Evolutionary conservation across 2,888 invertebrate species (phyloP), one percentile per base, ranked within the genome.

Genomic region (Apodemia duryi): DNA sequence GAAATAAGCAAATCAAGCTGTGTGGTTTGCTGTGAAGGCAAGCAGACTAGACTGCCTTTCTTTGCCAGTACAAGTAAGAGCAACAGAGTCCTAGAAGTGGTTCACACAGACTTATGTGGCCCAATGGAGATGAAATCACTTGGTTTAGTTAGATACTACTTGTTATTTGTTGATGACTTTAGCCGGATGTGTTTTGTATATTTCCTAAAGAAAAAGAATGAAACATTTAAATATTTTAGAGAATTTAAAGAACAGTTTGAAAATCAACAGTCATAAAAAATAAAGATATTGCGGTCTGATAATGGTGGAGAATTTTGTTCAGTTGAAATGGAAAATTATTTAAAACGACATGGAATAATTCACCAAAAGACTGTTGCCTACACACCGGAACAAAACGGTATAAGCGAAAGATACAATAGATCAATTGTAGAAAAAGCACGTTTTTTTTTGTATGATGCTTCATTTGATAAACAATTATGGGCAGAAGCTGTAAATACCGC

Each of bases 1-100:
- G 13, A 63, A 28, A 63, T 63, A 54, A 54, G 28, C 43, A 54
- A 54, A 63, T 29, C 29, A 13, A 63, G 43, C 43, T 63, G 63
- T 41, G 41, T 28, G 29, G 41, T 63, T 11, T 57, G 63, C 21
- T 63, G 51, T 28, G 63, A 52, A 38, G 35, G 63, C 7, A 63
- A 63, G 11, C 63, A 63, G 10, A 5, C 35, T 11, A 32, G 38
- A 35, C 35, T 63, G 21, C 52, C 52, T 38, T 63, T 63, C 21
- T 2, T 52, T 21, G n/a, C 21, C 9, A 52, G 38, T 38, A 21
- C 21, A 21, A 51, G 51, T 9, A 51, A 9, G 21, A 51, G 21
- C 21, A 7, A 6, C 5, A 21, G 21, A 6, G 3, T 51, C n/a
- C 51, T 21, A 21, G 51, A 51, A 51, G 2, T 51, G 51, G 21